Evolutionary conservation across 2,888 invertebrate species (phyloP), one percentile per base, ranked within the genome.

Genomic region (Pilophorus perplexus): DNA sequence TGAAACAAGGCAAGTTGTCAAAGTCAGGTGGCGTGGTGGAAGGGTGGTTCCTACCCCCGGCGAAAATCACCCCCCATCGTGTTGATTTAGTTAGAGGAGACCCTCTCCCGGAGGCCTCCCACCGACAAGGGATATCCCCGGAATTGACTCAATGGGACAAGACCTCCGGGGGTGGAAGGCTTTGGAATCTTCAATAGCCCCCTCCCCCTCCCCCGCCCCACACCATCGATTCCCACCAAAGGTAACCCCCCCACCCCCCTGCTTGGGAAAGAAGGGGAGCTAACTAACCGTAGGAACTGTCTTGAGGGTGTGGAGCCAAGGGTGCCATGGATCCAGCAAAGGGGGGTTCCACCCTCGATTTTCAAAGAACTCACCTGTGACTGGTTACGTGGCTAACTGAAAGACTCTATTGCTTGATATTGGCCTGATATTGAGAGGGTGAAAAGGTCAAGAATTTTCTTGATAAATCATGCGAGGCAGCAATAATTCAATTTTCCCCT

Each of bases 1-100:
- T 62, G 62, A 62, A 62, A 62, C 62, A 62, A 62, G 62, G 62
- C 62, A 62, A 62, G 62, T 62, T 62, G 62, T 62, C 62, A 62
- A 46, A 62, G 62, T 62, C 62, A 62, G 62, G 62, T 62, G 62
- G 48, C 28, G 14, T 22, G 18, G 22, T n/a, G 20, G 62, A 12
- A 25, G 12, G 12, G n/a, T n/a, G n/a, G n/a, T n/a, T n/a, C 18
- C 20, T 20, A 12, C 14, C 42, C 14, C 42, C 40, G 42, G 22
- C 22, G 16, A 42, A 33, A 38, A 55, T 40, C 55, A 38, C 28
- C 55, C 33, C 27, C 38, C 48, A 14, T 25, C 25, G 46, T 44
- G 62, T 62, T 62, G 62, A 62, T 62, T 62, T 62, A 62, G 62
- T 62, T 62, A 62, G 62, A 62, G 28, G n/a, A n/a, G n/a, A n/a